phyloP scores from a whole-genome alignment of 23 tunicate species.

The Oikopleura dioica region DNA sequence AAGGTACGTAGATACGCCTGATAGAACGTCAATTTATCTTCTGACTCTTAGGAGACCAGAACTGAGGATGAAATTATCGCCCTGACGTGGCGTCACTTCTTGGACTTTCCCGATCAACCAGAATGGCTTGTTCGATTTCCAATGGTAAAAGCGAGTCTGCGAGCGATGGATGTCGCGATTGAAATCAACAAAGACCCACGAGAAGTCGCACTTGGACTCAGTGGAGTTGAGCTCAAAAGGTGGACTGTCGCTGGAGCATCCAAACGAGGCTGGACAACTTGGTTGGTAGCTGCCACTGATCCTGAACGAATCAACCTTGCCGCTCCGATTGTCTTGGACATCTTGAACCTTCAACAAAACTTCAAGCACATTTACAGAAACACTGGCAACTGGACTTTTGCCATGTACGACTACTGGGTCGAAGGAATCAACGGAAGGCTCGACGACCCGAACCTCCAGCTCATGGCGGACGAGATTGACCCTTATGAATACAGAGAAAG shows the following conservation, averaged over 20 bases:
- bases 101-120: not conserved
- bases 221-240: not conserved
- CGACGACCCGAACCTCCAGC: not conserved
- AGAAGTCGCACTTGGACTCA: no score
- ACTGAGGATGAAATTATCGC: not conserved
- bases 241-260: constrained; percentile 12
- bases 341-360: not conserved
- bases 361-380: not conserved
- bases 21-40: not conserved
- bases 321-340: not conserved
- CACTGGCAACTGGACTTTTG: constrained; percentile 2
- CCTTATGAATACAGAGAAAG: not conserved
- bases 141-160: constrained; percentile 1
- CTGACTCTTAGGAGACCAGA: not conserved
- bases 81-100: not conserved
- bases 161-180: constrained; percentile 5
- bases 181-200: not conserved
- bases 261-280: constrained; percentile 8
- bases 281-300: constrained; percentile 6
- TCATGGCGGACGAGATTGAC: constrained; percentile 5
- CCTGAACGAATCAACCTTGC: constrained; percentile 8
- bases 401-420: constrained; percentile 8
- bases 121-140: not conserved
- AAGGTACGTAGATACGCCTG: not conserved
- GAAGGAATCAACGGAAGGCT: not conserved